Base-by-base conservation (phyloP, 2,797 vertebrate genomes). In the Enteromius anoplus region DNA sequence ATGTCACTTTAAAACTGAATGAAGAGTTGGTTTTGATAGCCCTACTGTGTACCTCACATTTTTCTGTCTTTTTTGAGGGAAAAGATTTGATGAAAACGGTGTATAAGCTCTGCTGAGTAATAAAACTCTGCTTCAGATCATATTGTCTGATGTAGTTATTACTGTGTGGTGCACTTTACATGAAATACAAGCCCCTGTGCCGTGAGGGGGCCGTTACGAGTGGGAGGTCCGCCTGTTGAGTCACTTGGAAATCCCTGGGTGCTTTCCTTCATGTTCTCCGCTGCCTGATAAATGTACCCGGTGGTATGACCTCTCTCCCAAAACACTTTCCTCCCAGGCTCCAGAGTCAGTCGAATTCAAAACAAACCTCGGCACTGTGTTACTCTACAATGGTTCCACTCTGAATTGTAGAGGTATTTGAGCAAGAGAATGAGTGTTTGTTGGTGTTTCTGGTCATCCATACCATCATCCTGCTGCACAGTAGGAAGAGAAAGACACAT, bases 101-200 rank as follows among this genome's bases (percentile, higher is more conserved):
- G 82, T 89, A 81, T 85, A 80, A 66, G 81, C 85, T 86, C 68
- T 37, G 84, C 75, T 75, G 84, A 84, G 87, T 88, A 89, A 89
- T 89, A 89, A 89, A 89, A 81, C 84, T 85, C 84, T 89, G 77
- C 85, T 85, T 87, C 82, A 86, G 75, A 88, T 81, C 42, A 66
- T 69, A 23, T 32, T 62, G 17, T 64, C 62, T 47, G 7, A 51
- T 8, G 40, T 72, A 75, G 73, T 47, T 42, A 70, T 83, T 66
- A 49, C 58, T 75, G 49, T 66, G 58, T 78, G 80, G 26, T 78
- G 37, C 45, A 64, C 19, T 68, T 34, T 37, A 37, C 42, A 23
- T 58, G 62, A 82, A 65, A 72, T 55, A 53, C 53, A 49, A 55
- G 76, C n/a, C 32, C 32, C 42, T 73, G 17, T 77, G 75, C 19